These are phyloP conservation scores for Leptogaster cylindrica DNA, from an alignment of 2,888 invertebrate genomes.

Conservation along the genomic window DNA sequence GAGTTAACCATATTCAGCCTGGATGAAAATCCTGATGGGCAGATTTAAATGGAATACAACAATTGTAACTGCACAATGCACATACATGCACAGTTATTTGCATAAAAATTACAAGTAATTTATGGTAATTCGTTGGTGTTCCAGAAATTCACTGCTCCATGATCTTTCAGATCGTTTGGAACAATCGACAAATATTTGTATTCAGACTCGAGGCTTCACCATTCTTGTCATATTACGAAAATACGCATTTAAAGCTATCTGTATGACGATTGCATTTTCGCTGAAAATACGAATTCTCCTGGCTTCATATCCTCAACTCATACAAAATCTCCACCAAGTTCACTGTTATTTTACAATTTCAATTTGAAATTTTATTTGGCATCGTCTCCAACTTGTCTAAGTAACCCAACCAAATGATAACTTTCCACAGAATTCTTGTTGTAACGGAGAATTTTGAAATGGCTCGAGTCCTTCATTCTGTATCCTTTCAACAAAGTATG, in stretches of 20 bases:
- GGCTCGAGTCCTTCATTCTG: neutral
- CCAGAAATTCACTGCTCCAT: constrained; percentile 17
- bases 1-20: too few relatives aligned
- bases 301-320: neutral
- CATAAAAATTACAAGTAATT: constrained; percentile 35
- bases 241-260: constrained; percentile 13
- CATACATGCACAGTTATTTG: constrained; percentile 2
- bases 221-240: neutral
- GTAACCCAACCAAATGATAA: too few relatives aligned
- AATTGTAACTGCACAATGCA: constrained; percentile 8
- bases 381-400: constrained; percentile 11
- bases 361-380: neutral
- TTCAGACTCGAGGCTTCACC: neutral
- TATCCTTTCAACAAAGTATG: neutral
- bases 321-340: neutral
- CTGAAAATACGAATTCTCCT: neutral
- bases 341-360: constrained; percentile 9
- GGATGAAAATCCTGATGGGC: constrained; percentile 34
- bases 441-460: too few relatives aligned
- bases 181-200: constrained; percentile 27
- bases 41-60: constrained; percentile 18
- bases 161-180: neutral
- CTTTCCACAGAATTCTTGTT: too few relatives aligned
- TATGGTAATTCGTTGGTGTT: constrained; percentile 12
- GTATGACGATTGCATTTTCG: constrained; percentile 14